These are phyloP conservation scores for Chrysopilus asiliformis DNA, from an alignment of 2,888 invertebrate genomes.

Conservation along the genomic window DNA sequence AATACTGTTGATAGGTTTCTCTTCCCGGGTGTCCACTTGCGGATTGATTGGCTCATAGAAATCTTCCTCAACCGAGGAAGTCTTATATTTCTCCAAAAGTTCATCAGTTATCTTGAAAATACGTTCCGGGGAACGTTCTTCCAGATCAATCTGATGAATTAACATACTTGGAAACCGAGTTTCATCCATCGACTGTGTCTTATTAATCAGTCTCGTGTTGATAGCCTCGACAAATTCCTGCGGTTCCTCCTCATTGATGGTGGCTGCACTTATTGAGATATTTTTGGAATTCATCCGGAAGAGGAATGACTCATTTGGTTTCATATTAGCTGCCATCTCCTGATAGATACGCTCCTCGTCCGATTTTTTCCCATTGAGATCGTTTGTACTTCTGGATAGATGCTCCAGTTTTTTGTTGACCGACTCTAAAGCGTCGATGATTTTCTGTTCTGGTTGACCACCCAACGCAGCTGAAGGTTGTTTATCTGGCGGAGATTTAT, in stretches of 20 bases:
- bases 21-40: background rate
- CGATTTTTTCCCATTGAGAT: constrained; percentile 4
- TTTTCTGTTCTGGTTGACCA: constrained; percentile 24
- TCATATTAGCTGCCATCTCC: constrained; percentile 34
- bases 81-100: constrained; percentile 2
- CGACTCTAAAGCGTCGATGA: constrained; percentile 27
- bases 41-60: constrained; percentile 14
- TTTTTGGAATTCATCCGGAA: constrained; percentile 41
- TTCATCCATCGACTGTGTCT: constrained; percentile 16
- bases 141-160: constrained; percentile 4
- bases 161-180: constrained; percentile 6
- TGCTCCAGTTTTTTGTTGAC: constrained; percentile 28
- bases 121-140: background rate
- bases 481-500: constrained; percentile 2
- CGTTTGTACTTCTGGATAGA: constrained; percentile 13
- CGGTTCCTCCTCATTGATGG: constrained; percentile 16
- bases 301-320: constrained; percentile 53
- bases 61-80: constrained; percentile 9
- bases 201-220: constrained; percentile 26
- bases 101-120: constrained; percentile 11
- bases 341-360: constrained; percentile 26
- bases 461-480: background rate
- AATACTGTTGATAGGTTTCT: background rate
- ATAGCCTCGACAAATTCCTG: constrained; percentile 27
- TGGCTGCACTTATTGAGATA: constrained; percentile 13